These are phyloP conservation scores for Eriocheir sinensis DNA, from an alignment of 1,140 invertebrate genomes.

Conservation along the genomic window DNA sequence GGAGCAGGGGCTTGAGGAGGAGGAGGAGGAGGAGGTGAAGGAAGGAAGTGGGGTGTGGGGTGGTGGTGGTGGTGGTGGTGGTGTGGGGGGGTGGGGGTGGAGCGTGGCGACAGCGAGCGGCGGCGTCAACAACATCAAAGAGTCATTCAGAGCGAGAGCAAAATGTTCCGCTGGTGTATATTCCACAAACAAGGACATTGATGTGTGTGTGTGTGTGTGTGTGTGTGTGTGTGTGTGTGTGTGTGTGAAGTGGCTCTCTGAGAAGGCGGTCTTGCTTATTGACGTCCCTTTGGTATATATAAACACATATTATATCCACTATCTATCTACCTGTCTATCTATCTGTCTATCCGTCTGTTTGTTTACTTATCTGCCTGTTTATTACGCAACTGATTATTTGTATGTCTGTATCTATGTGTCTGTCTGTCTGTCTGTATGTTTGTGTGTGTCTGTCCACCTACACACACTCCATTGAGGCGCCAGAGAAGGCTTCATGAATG, in stretches of 20 bases:
- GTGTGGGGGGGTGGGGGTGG: no score
- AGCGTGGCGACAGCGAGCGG: neutral
- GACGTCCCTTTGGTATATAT: no score
- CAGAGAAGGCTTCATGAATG: neutral
- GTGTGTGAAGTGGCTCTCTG: no score
- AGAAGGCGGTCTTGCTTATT: no score
- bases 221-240: neutral
- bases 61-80: neutral
- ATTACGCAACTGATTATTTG: no score
- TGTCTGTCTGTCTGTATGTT: no score
- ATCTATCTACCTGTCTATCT: no score
- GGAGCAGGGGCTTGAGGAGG: neutral
- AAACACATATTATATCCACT: no score
- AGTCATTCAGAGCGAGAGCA: neutral
- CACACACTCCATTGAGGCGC: neutral
- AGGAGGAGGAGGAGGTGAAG: neutral
- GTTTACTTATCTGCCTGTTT: no score
- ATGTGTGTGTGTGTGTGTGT: constrained; percentile 15
- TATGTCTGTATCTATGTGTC: no score
- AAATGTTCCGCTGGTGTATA: neutral
- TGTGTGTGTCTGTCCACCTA: no score
- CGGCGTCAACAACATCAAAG: constrained; percentile 14
- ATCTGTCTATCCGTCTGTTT: no score
- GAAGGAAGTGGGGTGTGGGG: neutral
- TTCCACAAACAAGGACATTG: neutral